phyloP scores from a whole-genome alignment of 2,797 vertebrate species.

The Champsocephalus gunnari region DNA sequence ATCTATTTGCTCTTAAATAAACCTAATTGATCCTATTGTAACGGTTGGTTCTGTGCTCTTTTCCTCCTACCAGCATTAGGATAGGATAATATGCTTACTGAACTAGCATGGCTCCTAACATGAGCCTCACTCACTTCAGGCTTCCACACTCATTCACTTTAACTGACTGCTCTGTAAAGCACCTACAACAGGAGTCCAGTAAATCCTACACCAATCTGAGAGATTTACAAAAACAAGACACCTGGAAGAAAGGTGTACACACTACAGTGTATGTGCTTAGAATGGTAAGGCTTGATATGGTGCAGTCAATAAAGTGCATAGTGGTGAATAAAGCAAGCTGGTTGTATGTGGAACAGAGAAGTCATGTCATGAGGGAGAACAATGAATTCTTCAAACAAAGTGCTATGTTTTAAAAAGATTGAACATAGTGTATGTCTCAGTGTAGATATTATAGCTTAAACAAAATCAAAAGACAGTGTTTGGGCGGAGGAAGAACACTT shows the following conservation, averaged over 20 bases:
- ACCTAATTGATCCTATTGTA: neutral
- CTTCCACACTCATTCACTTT: slow-evolving; percentile 46
- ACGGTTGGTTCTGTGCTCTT: slow-evolving; percentile 1
- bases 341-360: neutral
- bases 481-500: slow-evolving; percentile 22
- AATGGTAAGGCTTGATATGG: slow-evolving; percentile 24
- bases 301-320: neutral
- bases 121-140: slow-evolving; percentile 21
- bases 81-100: slow-evolving; percentile 11
- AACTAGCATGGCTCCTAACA: slow-evolving; percentile 14
- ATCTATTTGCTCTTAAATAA: slow-evolving; percentile 22
- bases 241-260: slow-evolving; percentile 21
- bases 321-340: neutral
- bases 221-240: slow-evolving; percentile 52
- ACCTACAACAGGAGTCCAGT: slow-evolving; percentile 35
- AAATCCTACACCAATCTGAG: slow-evolving; percentile 55
- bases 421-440: slow-evolving; percentile 6
- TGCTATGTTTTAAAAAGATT: neutral
- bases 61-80: slow-evolving; percentile 15
- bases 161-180: slow-evolving; percentile 47
- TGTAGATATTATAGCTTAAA: slow-evolving; percentile 25
- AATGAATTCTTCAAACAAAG: slow-evolving; percentile 9
- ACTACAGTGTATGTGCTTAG: slow-evolving; percentile 26
- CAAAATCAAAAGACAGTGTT: slow-evolving; percentile 28
- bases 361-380: neutral